Evolutionary conservation across 2,797 vertebrate genomes (phyloP).

Genomic region (Caiman crocodilus): DNA sequence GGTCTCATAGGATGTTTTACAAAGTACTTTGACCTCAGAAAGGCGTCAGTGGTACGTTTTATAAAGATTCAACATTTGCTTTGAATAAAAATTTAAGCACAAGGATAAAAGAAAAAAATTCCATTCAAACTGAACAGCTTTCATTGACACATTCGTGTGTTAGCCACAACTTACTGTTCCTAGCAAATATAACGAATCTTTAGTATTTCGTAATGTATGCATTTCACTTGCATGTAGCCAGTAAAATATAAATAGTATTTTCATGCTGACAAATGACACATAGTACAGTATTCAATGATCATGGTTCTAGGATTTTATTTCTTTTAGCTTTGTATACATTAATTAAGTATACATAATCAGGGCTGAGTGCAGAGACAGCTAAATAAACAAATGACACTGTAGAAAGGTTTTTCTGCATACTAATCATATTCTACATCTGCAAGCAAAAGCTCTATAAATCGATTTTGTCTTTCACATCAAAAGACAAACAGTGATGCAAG

Average conservation of each 20-base stretch:
- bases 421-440: constrained; percentile 94
- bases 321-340: constrained; percentile 85
- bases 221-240: constrained; percentile 57
- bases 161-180: constrained; percentile 50
- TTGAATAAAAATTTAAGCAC: constrained; percentile 80
- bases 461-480: constrained; percentile 99
- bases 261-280: constrained; percentile 69
- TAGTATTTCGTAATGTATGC: constrained; percentile 52
- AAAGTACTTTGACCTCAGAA: constrained; percentile 82
- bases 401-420: constrained; percentile 92
- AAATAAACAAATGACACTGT: constrained; percentile 89
- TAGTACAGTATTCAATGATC: constrained; percentile 75
- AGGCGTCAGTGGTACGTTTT: constrained; percentile 77
- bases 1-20: constrained; percentile 81
- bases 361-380: constrained; percentile 85
- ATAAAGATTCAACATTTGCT: constrained; percentile 75
- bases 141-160: constrained; percentile 63
- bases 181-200: constrained; percentile 52
- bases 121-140: constrained; percentile 56
- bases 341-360: constrained; percentile 87
- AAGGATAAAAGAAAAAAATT: constrained; percentile 41
- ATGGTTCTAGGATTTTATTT: constrained; percentile 77
- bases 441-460: constrained; percentile 93
- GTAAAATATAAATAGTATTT: constrained; percentile 73
- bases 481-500: constrained; percentile 99